phyloP scores from a whole-genome alignment of 1,140 invertebrate genomes.

The Pygmarrhopalites habei region DNA sequence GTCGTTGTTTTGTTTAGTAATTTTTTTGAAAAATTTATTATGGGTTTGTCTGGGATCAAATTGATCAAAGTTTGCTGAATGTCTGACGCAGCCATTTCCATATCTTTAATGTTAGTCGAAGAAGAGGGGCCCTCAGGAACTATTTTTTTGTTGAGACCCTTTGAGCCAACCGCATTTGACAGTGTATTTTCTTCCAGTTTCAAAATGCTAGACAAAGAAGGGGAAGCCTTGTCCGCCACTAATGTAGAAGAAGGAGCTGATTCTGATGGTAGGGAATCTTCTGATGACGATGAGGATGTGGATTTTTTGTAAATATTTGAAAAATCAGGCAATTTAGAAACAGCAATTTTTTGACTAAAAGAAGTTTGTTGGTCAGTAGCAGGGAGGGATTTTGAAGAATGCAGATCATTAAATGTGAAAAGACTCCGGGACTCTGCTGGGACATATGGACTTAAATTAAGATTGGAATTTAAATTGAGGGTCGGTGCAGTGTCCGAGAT shows the following conservation, averaged over 20 bases:
- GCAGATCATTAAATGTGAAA: constrained; percentile 1
- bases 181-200: not conserved
- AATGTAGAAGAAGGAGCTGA: not conserved
- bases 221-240: too few relatives aligned
- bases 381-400: constrained; percentile 8
- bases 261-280: not conserved
- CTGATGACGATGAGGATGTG: not conserved
- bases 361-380: not conserved
- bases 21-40: constrained; percentile 13
- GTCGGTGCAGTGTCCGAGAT: not conserved
- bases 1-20: constrained; percentile 10
- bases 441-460: not conserved
- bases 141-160: not conserved
- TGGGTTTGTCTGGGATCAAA: constrained; percentile 2
- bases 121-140: not conserved
- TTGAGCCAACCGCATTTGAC: not conserved
- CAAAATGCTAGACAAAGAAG: too few relatives aligned
- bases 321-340: constrained; percentile 13
- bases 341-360: constrained; percentile 30
- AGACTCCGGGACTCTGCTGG: constrained; percentile 10
- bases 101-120: not conserved
- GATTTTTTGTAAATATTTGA: not conserved
- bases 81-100: constrained; percentile 18
- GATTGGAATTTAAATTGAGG: not conserved
- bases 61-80: not conserved